These are phyloP conservation scores for Avahi laniger DNA, from an alignment of 2,797 vertebrate species.

Conservation along the genomic window DNA sequence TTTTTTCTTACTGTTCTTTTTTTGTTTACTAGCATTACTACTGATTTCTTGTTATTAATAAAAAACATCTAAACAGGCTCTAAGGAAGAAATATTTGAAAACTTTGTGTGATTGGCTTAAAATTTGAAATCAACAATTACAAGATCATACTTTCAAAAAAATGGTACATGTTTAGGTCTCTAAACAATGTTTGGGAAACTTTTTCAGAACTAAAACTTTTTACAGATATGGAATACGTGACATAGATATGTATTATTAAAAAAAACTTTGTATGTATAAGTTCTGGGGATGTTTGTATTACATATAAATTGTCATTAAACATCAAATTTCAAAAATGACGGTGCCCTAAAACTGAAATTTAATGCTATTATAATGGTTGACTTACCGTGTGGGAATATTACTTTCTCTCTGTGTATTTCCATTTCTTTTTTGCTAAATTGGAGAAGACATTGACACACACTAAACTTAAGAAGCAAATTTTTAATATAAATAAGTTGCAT, in stretches of 20 bases:
- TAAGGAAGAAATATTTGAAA: neutral
- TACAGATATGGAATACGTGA: neutral
- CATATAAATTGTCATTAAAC: neutral
- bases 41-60: neutral
- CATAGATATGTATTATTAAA: neutral
- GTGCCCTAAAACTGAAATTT: neutral
- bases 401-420: neutral
- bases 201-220: neutral
- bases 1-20: neutral
- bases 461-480: neutral
- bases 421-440: neutral
- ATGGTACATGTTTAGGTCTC: neutral
- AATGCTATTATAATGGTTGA: neutral
- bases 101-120: neutral
- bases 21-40: neutral
- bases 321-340: neutral
- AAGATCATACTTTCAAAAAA: neutral
- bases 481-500: neutral
- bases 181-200: neutral
- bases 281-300: neutral
- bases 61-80: neutral
- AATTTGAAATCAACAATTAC: neutral
- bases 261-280: neutral
- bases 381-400: neutral
- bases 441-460: neutral